phyloP scores from a whole-genome alignment of 2,113 vertebrate genomes.

The Ardeotis arabs region DNA sequence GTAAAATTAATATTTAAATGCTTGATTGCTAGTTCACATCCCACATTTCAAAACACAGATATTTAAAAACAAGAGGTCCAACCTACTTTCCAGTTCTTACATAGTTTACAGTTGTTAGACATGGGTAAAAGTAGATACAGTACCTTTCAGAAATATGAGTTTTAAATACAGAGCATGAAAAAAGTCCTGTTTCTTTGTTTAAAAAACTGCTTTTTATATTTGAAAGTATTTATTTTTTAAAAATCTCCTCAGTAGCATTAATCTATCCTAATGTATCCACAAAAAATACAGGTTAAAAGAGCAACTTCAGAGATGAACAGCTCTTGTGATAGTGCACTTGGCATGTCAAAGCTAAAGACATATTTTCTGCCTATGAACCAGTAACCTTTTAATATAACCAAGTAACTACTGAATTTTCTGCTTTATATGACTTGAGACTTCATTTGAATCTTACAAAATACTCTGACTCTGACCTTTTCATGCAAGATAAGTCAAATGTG shows the following conservation, averaged over 20 bases:
- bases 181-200: neutral
- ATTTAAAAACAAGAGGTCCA: neutral
- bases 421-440: conserved; percentile 25
- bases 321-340: neutral
- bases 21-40: neutral
- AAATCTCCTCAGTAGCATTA: neutral
- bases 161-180: neutral
- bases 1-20: neutral
- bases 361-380: neutral
- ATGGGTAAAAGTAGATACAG: neutral
- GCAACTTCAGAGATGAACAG: neutral
- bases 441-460: conserved; percentile 49
- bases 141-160: neutral
- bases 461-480: conserved; percentile 61
- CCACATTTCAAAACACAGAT: neutral
- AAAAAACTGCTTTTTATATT: neutral
- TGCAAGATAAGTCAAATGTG: conserved; percentile 56
- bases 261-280: neutral
- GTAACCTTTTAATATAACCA: conserved; percentile 41
- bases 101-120: neutral
- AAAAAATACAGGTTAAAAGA: neutral
- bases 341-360: neutral
- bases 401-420: conserved; percentile 33
- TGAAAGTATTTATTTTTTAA: neutral
- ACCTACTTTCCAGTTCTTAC: neutral